Conservation (phyloP, 2,797 vertebrate species). For the Leptatherina wallacei region DNA sequence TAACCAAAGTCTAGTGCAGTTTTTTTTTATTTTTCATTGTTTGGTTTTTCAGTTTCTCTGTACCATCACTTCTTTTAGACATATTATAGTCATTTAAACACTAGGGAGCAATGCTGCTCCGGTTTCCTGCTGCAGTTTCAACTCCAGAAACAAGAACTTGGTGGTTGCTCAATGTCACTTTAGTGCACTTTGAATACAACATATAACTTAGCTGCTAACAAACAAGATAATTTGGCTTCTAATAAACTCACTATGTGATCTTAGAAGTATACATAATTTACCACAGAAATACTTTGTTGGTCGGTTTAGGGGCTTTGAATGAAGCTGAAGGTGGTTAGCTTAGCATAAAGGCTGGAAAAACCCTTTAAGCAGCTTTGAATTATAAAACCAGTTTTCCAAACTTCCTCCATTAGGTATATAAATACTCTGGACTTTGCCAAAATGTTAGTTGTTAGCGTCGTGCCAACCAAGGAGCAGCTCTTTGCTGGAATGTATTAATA, state of each 20-base stretch:
- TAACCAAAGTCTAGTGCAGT: constrained; percentile 42
- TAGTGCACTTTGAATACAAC: constrained; percentile 4
- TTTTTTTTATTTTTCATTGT: constrained; percentile 20
- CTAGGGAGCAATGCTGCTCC: constrained; percentile 47
- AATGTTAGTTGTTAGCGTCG: background rate
- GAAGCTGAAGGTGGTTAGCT: constrained; percentile 1
- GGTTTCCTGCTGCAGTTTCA: constrained; percentile 6
- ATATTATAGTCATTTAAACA: constrained; percentile 26
- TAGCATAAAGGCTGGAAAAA: background rate
- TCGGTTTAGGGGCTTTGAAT: background rate
- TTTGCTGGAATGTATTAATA: background rate
- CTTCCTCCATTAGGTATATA: background rate
- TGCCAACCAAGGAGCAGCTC: background rate
- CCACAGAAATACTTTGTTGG: background rate
- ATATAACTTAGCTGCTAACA: background rate
- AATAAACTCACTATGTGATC: background rate
- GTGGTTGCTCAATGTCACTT: constrained; percentile 14
- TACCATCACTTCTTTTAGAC: background rate
- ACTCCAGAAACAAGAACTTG: constrained; percentile 1
- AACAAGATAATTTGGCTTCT: constrained; percentile 1
- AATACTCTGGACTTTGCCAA: background rate
- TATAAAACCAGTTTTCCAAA: background rate
- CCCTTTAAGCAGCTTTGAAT: background rate
- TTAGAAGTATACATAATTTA: background rate
- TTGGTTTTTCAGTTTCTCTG: background rate